Evolutionary conservation across 2,888 invertebrate genomes (phyloP).

Genomic region (Clitarchus hookeri): DNA sequence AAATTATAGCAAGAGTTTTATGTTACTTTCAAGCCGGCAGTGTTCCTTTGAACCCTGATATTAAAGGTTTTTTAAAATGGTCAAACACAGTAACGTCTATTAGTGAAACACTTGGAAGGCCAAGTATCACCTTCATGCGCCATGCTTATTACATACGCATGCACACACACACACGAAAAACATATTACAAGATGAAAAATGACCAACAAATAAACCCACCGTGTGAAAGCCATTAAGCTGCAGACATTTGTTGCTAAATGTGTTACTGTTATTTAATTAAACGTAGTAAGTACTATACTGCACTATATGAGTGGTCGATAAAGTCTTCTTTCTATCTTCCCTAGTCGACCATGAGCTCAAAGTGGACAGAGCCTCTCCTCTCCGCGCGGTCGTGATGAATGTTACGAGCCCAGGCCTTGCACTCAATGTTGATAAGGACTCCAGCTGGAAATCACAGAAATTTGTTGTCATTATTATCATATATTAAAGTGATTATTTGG

Average conservation of each 20-base stretch:
- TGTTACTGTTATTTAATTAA: not conserved
- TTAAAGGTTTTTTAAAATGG: not conserved
- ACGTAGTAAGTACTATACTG: not conserved
- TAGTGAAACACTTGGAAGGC: not conserved
- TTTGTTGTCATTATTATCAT: too few species aligned
- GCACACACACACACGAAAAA: not conserved
- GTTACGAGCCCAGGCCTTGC: conserved; percentile 92
- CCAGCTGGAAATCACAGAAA: conserved; percentile 63
- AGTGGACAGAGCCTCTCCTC: conserved; percentile 90
- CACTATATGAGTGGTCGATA: not conserved
- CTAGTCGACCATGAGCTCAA: conserved; percentile 92
- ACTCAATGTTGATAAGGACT: conserved; percentile 89
- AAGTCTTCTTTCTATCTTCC: not conserved
- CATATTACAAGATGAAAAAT: not conserved
- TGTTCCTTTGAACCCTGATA: not conserved
- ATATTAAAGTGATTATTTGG: too few species aligned
- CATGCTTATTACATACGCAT: not conserved
- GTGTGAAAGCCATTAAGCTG: not conserved
- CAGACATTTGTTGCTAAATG: not conserved
- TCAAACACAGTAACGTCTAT: not conserved
- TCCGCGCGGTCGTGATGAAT: conserved; percentile 85
- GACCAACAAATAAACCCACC: not conserved
- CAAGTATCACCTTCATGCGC: not conserved
- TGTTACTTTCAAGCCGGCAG: not conserved
- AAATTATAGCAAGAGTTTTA: not conserved